These are phyloP conservation scores for Cossypha heuglini DNA, from an alignment of 2,797 vertebrate genomes.

Conservation along the genomic window DNA sequence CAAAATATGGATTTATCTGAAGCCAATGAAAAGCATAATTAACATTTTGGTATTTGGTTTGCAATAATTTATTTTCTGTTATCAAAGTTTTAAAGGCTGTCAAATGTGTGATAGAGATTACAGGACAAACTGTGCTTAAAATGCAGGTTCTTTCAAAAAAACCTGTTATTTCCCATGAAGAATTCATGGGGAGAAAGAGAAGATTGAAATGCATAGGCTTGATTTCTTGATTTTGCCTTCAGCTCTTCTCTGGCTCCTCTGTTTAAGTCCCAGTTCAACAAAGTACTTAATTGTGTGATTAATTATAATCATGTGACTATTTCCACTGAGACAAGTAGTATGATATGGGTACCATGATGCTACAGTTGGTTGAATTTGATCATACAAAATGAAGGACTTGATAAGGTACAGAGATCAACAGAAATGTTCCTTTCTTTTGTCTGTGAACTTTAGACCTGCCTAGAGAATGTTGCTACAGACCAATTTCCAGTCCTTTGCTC, in stretches of 20 bases:
- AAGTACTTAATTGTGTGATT: conserved; percentile 19
- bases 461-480: not conserved
- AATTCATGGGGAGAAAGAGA: not conserved
- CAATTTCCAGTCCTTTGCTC: not conserved
- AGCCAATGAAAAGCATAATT: conserved; percentile 19
- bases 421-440: not conserved
- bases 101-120: not conserved
- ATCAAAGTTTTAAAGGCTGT: not conserved
- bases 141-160: not conserved
- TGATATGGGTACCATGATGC: not conserved
- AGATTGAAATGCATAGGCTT: not conserved
- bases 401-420: not conserved
- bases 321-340: not conserved
- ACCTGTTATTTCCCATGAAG: not conserved
- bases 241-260: not conserved
- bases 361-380: not conserved
- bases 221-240: not conserved
- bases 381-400: not conserved
- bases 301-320: not conserved
- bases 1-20: conserved; percentile 26
- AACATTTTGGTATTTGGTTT: not conserved
- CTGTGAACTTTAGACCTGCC: not conserved
- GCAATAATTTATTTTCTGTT: not conserved
- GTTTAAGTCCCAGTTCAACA: not conserved
- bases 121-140: not conserved